Evolutionary conservation across 2,797 vertebrate species (phyloP), one percentile per base, ranked within the genome.

Genomic region (Microcaecilia unicolor): DNA sequence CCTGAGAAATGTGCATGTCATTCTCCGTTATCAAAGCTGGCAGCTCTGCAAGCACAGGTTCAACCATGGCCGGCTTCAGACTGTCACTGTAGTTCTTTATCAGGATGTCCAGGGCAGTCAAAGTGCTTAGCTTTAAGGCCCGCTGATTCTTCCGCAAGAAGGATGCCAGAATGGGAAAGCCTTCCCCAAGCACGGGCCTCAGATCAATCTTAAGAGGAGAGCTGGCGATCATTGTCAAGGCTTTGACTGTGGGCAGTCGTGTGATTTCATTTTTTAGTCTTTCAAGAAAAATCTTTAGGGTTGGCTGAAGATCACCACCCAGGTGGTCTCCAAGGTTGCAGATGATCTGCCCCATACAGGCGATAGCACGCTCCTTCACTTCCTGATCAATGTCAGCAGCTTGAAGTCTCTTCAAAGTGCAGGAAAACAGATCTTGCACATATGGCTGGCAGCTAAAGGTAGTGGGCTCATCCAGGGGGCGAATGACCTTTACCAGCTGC

Each of bases 351-450:
- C 86, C 93, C 86, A 88, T 90, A 48, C 91, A 98, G 46, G 89
- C 88, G 51, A 97, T 93, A 5, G 92, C 93, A 18, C 85, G 72
- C 41, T 98, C 94, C 45, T 97, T 96, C 37, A 97, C 93, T 59
- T 98, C 92, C 74, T 98, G 93, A 70, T 97, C 94, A 0, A 97
- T 92, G 70, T 98, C 92, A 4, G 92, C 83, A 2, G 94, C 88
- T 40, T 90, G 88, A 42, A 98, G 77, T 37, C 88, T 74, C 48
- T 86, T 88, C 51, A 92, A 58, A 6, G 85, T 92, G 6, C 66
- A 78, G 1, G 64, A 25, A 26, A 92, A 92, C 36, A 97, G 58
- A 25, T 88, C 81, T 42, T 55, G 82, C 18, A 92, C 46, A 0
- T 88, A 92, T 1, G 87, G 86, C 32, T 80, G 84, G 2, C 84